Conservation (phyloP, 2,888 invertebrate genomes). For the Malthinus flaveolus region DNA sequence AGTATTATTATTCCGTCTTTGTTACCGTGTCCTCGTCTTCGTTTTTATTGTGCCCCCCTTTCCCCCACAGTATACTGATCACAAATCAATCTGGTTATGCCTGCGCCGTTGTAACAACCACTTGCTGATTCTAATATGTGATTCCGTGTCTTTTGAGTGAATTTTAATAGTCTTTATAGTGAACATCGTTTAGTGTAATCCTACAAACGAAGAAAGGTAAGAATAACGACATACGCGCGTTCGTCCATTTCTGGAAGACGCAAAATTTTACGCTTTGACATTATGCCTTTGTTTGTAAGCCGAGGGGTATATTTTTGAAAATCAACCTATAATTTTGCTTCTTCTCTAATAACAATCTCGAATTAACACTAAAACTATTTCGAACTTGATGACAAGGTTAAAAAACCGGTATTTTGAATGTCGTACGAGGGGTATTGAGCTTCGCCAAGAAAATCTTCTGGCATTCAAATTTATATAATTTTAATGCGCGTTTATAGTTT, state of each 20-base stretch:
- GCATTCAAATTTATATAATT: constrained; percentile 1
- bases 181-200: background rate
- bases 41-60: constrained; percentile 15
- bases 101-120: constrained; percentile 40
- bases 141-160: constrained; percentile 15
- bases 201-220: constrained; percentile 1
- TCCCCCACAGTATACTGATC: constrained; percentile 7
- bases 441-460: background rate
- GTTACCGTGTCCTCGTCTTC: constrained; percentile 26
- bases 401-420: constrained; percentile 19
- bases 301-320: no score
- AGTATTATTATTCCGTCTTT: constrained; percentile 40
- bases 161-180: constrained; percentile 6
- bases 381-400: constrained; percentile 16
- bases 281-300: background rate
- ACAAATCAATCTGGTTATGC: constrained; percentile 36
- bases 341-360: background rate
- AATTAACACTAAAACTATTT: background rate
- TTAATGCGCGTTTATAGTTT: background rate
- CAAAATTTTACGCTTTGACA: background rate
- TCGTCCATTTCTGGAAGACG: background rate
- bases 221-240: background rate
- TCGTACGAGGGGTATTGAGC: constrained; percentile 4
- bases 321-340: background rate
- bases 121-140: constrained; percentile 43